phyloP scores from a whole-genome alignment of 2,113 vertebrate species.

The Nothocercus julius region DNA sequence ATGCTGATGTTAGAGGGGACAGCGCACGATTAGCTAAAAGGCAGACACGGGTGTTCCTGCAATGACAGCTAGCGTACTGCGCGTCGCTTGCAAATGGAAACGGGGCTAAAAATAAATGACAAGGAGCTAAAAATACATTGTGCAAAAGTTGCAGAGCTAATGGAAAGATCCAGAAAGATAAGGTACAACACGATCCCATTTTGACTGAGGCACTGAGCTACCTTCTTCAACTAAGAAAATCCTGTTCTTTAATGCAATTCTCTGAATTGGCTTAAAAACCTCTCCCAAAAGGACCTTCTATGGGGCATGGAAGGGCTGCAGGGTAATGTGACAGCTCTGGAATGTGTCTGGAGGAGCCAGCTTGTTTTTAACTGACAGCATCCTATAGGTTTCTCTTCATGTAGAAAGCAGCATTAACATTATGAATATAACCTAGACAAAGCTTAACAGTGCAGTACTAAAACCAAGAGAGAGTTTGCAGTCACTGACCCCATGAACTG shows the following conservation, averaged over 20 bases:
- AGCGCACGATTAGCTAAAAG: background rate
- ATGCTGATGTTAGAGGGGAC: background rate
- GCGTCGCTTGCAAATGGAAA: background rate
- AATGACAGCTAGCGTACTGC: background rate
- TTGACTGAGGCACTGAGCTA: background rate
- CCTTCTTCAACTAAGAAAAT: background rate
- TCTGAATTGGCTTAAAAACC: background rate
- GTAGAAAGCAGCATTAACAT: background rate
- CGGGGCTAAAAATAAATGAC: background rate
- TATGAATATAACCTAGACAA: background rate
- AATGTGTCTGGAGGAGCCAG: background rate
- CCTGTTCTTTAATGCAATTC: fast-evolving
- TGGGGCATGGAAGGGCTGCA: background rate
- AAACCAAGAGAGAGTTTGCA: background rate
- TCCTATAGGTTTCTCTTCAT: background rate
- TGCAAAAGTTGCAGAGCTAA: background rate
- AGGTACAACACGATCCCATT: background rate
- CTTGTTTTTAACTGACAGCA: background rate
- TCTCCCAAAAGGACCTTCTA: background rate
- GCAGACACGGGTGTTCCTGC: background rate
- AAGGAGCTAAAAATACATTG: background rate
- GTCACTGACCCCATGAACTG: background rate
- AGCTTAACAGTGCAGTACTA: fast-evolving
- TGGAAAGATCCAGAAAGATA: background rate
- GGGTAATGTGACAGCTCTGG: background rate